Evolutionary conservation across 2,113 vertebrate genomes (phyloP).

Genomic region (Macquaria ambigua): DNA sequence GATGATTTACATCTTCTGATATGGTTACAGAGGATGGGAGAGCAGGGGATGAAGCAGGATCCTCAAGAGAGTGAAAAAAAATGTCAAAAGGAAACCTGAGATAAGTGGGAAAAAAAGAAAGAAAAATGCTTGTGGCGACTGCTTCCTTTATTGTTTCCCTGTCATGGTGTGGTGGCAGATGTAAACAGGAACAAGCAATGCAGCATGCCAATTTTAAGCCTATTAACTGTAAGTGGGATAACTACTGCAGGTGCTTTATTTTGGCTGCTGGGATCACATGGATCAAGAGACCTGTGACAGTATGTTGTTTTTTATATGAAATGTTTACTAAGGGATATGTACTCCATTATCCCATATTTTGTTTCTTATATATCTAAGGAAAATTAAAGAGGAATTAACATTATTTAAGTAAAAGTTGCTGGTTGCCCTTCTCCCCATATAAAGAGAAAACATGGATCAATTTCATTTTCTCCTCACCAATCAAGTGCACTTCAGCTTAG

Average conservation of each 20-base stretch:
- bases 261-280: slow-evolving; percentile 7
- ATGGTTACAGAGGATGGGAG: slow-evolving; percentile 60
- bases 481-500: neutral
- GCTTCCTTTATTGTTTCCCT: slow-evolving; percentile 32
- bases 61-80: slow-evolving; percentile 51
- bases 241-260: slow-evolving; percentile 33
- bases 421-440: too few species aligned
- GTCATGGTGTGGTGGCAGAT: slow-evolving; percentile 19
- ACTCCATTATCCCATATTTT: neutral
- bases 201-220: slow-evolving; percentile 17
- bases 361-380: neutral
- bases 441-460: neutral
- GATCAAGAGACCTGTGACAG: neutral
- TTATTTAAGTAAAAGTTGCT: neutral
- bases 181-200: slow-evolving; percentile 38
- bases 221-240: slow-evolving; percentile 20
- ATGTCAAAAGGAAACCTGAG: slow-evolving; percentile 15
- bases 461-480: neutral
- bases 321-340: neutral
- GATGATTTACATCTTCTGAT: slow-evolving; percentile 85
- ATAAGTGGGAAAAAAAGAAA: neutral
- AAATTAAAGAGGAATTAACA: neutral
- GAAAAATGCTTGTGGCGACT: neutral
- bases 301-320: neutral
- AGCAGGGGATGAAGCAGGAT: slow-evolving; percentile 47